Evolutionary conservation across 1,140 invertebrate species (phyloP).

Genomic region (Schlechtendalia chinensis): DNA sequence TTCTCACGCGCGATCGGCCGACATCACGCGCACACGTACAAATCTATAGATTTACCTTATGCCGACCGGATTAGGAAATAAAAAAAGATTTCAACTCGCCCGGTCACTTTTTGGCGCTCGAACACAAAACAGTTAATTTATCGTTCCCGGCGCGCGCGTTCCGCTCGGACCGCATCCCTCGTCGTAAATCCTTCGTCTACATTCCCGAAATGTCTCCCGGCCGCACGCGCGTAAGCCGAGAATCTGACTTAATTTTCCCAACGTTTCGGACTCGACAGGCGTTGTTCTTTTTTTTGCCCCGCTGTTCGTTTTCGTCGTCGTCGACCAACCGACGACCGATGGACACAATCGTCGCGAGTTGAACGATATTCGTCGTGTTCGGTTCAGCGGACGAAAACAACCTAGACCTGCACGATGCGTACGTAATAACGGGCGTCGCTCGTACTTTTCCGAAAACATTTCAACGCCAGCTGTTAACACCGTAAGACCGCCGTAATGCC

Average conservation of each 20-base stretch:
- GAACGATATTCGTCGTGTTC: background rate
- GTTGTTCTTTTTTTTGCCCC: no score
- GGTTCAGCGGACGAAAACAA: background rate
- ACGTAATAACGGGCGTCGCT: background rate
- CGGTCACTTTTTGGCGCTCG: background rate
- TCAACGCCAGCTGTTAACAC: no score
- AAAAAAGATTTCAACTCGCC: background rate
- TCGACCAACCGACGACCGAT: no score
- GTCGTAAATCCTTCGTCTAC: slow-evolving; percentile 10
- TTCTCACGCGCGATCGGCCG: background rate
- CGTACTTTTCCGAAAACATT: no score
- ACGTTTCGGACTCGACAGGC: background rate
- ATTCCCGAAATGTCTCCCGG: background rate
- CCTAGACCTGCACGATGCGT: background rate
- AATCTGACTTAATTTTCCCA: background rate
- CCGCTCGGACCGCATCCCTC: no score
- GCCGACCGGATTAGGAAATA: slow-evolving; percentile 15
- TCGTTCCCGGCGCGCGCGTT: no score
- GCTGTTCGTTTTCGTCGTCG: background rate
- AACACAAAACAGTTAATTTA: slow-evolving; percentile 14
- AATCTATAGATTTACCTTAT: slow-evolving; percentile 8
- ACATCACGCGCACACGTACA: no score
- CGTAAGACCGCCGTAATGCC: no score
- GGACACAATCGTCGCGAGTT: background rate
- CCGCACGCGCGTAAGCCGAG: background rate